Conservation (phyloP, 1,140 invertebrate genomes). For the Musca domestica region DNA sequence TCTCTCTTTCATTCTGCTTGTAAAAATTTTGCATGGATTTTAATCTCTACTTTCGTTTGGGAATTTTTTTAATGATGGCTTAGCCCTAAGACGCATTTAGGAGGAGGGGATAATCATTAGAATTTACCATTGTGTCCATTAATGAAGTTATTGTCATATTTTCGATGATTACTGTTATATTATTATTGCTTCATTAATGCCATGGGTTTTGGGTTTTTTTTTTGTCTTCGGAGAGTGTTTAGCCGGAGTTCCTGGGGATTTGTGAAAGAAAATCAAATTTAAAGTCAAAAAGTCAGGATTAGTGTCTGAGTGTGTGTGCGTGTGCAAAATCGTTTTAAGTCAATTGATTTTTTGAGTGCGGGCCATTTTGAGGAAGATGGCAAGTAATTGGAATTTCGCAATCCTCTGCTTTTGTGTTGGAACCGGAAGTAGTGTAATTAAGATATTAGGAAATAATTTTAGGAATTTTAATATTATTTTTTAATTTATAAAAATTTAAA, state of each 20-base stretch:
- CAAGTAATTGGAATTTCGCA: too few species aligned
- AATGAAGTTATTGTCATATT: slow-evolving; percentile 1
- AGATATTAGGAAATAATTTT: too few species aligned
- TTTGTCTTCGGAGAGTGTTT: not conserved
- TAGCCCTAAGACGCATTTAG: not conserved
- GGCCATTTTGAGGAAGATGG: too few species aligned
- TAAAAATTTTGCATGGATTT: slow-evolving; percentile 1
- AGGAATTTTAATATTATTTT: too few species aligned
- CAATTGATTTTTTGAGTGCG: too few species aligned
- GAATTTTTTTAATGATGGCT: slow-evolving; percentile 10
- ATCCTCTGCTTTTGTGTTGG: too few species aligned
- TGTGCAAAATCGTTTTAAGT: too few species aligned
- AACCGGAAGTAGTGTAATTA: too few species aligned
- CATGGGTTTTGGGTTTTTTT: not conserved
- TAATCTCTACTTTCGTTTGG: not conserved
- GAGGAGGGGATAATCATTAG: not conserved
- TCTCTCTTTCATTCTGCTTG: not conserved
- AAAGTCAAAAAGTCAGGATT: slow-evolving; percentile 23
- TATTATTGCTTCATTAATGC: not conserved
- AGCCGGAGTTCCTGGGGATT: too few species aligned
- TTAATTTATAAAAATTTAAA: too few species aligned
- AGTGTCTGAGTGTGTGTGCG: too few species aligned
- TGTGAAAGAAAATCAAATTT: not conserved
- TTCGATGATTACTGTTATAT: not conserved
- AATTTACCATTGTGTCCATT: not conserved